Conservation (phyloP, 2,888 invertebrate species). For the Chrysomela aeneicollis region DNA sequence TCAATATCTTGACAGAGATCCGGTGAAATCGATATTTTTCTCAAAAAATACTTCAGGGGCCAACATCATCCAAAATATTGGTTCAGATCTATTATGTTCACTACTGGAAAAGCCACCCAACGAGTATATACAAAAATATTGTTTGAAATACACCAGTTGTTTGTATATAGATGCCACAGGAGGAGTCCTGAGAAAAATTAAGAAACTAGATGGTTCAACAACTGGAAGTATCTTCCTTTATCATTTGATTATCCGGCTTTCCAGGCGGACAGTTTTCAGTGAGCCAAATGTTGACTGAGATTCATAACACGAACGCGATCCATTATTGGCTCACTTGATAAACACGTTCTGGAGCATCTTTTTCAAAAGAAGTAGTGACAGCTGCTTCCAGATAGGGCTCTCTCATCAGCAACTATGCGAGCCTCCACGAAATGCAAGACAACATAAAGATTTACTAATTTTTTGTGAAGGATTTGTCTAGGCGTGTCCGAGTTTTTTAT, state of each 20-base stretch:
- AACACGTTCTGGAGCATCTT: conserved; percentile 14
- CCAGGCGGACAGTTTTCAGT: too few relatives aligned
- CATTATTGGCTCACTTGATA: too few relatives aligned
- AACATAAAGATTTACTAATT: conserved; percentile 8
- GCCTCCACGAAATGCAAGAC: conserved; percentile 6
- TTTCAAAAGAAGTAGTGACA: conserved; percentile 11
- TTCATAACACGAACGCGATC: too few relatives aligned
- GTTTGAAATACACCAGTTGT: neutral
- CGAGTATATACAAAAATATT: conserved; percentile 1
- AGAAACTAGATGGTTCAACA: neutral
- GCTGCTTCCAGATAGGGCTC: conserved; percentile 6
- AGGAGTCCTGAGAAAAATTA: neutral
- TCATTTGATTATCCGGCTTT: neutral
- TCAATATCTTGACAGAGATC: conserved; percentile 3
- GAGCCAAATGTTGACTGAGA: too few relatives aligned
- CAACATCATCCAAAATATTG: conserved; percentile 4
- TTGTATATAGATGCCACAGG: neutral
- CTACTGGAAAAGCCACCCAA: neutral
- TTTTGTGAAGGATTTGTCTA: conserved; percentile 6
- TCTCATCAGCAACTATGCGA: conserved; percentile 12
- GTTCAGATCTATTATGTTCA: neutral
- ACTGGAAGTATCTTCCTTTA: neutral
- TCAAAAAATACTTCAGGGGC: neutral
- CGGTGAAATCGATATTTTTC: conserved; percentile 2
- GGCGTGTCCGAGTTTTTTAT: neutral